Percentiles rank a stretch among this genome's conserved stretches.
Evolutionary conservation across 2,888 invertebrate genomes (phyloP).

Genomic region (Salpingus planirostris): DNA sequence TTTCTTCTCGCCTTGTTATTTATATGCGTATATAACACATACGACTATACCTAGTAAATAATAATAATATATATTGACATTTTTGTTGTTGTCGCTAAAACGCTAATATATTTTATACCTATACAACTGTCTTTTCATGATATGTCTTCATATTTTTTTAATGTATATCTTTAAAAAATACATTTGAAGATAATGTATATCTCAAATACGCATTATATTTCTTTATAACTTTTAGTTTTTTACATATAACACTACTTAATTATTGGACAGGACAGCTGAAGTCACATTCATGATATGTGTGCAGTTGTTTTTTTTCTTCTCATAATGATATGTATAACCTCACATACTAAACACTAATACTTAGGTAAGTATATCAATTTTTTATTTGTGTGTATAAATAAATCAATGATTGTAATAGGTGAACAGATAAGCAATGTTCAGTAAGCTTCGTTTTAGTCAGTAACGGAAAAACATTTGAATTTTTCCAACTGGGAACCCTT

Average conservation of each 20-base stretch:
- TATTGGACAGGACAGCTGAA: constrained; percentile 42
- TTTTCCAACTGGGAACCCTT: too few relatives aligned
- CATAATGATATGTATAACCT: constrained; percentile 5
- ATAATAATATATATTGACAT: too few relatives aligned
- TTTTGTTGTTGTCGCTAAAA: not conserved
- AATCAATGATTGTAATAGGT: too few relatives aligned
- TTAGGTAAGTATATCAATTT: too few relatives aligned
- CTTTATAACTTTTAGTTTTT: constrained; percentile 9
- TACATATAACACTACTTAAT: constrained; percentile 29
- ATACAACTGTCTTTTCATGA: constrained; percentile 17
- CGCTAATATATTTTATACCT: not conserved
- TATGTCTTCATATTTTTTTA: constrained; percentile 23
- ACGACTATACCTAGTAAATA: too few relatives aligned
- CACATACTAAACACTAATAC: too few relatives aligned
- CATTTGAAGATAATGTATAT: constrained; percentile 35
- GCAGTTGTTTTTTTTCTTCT: constrained; percentile 22
- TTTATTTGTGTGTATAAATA: constrained; percentile 1
- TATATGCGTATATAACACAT: not conserved
- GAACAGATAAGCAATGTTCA: too few relatives aligned
- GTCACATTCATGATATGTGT: constrained; percentile 39
- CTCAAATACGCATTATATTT: constrained; percentile 29
- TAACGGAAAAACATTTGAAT: too few relatives aligned
- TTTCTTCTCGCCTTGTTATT: constrained; percentile 5
- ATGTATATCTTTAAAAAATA: constrained; percentile 39
- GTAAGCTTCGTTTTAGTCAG: too few relatives aligned